Conservation (phyloP, 1,140 invertebrate genomes). For the Drosophila mayri region DNA sequence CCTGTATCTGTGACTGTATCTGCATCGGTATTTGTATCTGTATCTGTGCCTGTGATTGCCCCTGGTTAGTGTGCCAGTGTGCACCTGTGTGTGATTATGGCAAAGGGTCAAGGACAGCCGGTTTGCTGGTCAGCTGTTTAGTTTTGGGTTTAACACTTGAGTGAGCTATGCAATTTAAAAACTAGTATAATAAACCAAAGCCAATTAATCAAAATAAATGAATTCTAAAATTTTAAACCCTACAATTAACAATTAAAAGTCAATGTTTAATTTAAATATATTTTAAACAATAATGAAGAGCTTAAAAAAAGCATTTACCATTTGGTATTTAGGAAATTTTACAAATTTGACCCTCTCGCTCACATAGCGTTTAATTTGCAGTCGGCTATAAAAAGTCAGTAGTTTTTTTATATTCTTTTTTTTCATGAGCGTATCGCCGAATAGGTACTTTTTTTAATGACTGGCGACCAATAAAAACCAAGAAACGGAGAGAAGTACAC, state of each 20-base stretch:
- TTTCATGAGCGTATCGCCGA: slow-evolving; percentile 17
- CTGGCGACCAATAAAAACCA: slow-evolving; percentile 25
- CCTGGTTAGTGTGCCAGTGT: slow-evolving; percentile 23
- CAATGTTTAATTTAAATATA: neutral
- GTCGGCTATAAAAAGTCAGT: slow-evolving; percentile 8
- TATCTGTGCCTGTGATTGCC: slow-evolving; percentile 8
- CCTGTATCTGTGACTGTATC: slow-evolving; percentile 4
- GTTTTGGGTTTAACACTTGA: slow-evolving; percentile 18
- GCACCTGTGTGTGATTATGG: slow-evolving; percentile 37
- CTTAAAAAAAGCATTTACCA: neutral
- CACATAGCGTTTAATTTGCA: slow-evolving; percentile 22
- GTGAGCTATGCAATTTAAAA: neutral
- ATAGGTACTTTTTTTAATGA: slow-evolving; percentile 28
- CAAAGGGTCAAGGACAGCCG: slow-evolving; percentile 70
- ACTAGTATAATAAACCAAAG: neutral
- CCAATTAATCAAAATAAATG: neutral
- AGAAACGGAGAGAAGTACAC: slow-evolving; percentile 3
- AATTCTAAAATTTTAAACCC: neutral
- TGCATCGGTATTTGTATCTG: slow-evolving; percentile 11
- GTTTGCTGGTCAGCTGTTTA: slow-evolving; percentile 39
- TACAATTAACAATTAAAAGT: neutral
- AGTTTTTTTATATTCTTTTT: neutral
- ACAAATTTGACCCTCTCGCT: neutral
- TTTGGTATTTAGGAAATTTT: neutral
- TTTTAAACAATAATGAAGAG: neutral